These are phyloP conservation scores for Festucalex cinctus DNA, from an alignment of 2,113 vertebrate genomes.

Conservation along the genomic window DNA sequence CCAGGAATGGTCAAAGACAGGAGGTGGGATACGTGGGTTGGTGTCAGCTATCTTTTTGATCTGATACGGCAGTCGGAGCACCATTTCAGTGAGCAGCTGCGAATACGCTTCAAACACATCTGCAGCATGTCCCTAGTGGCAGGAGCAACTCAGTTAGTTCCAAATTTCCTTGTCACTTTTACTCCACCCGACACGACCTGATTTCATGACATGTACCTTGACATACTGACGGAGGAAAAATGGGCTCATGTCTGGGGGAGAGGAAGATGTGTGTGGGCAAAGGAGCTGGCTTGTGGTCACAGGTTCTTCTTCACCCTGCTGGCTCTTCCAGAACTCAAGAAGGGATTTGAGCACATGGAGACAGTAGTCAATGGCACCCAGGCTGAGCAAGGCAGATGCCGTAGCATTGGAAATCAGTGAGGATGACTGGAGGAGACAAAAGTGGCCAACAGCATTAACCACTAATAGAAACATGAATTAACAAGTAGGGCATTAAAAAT, in stretches of 20 bases:
- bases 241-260: conserved; percentile 97
- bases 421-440: conserved; percentile 77
- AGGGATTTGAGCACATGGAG: conserved; percentile 93
- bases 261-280: conserved; percentile 90
- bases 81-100: conserved; percentile 97
- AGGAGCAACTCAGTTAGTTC: conserved; percentile 14
- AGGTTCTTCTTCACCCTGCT: conserved; percentile 93
- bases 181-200: not conserved
- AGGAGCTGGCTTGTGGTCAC: conserved; percentile 88
- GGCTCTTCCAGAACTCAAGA: conserved; percentile 96
- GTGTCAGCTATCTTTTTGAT: conserved; percentile 98
- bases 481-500: not conserved
- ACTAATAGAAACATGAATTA: not conserved
- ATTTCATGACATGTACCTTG: conserved; percentile 76
- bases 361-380: conserved; percentile 94
- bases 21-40: conserved; percentile 90
- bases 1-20: conserved; percentile 97
- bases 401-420: conserved; percentile 97
- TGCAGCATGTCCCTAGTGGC: conserved; percentile 87
- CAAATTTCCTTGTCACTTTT: not conserved
- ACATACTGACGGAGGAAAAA: conserved; percentile 98
- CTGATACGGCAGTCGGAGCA: conserved; percentile 93
- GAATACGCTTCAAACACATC: conserved; percentile 99
- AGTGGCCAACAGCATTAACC: conserved; percentile 3
- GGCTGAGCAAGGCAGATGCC: conserved; percentile 89